A percentile compares a stretch with the other conserved stretches of the same genome.
Conservation (phyloP, 2,797 vertebrate species). For the Sitta carolinensis region DNA sequence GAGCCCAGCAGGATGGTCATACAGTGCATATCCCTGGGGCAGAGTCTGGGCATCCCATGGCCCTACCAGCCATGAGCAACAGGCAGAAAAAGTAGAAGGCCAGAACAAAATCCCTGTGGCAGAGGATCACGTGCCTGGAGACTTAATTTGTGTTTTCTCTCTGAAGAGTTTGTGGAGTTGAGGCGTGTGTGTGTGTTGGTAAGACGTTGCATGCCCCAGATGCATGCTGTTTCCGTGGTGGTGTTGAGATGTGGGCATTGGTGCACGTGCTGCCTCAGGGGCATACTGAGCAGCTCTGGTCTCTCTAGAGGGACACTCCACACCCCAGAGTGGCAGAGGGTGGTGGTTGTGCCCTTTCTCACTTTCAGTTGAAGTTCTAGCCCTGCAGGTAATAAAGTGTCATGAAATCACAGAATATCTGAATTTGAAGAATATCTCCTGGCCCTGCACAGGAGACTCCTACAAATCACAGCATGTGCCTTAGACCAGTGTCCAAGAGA, state of each 20-base stretch:
- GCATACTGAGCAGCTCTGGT: fast-evolving
- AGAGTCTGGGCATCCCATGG: background rate
- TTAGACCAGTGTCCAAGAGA: fast-evolving
- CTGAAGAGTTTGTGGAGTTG: background rate
- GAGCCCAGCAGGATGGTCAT: background rate
- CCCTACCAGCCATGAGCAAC: background rate
- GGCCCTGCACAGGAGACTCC: background rate
- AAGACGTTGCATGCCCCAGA: background rate
- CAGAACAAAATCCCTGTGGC: background rate
- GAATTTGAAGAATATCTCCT: background rate
- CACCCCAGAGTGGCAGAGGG: fast-evolving
- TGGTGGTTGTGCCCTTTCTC: fast-evolving
- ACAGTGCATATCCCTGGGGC: background rate
- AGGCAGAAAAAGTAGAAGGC: background rate
- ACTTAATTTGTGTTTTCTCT: background rate
- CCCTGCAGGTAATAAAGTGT: background rate
- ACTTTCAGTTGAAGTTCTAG: background rate
- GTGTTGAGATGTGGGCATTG: fast-evolving
- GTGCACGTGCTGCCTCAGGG: fast-evolving
- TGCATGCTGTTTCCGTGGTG: fast-evolving
- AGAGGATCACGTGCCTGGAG: background rate
- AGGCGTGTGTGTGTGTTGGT: fast-evolving
- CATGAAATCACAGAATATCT: background rate
- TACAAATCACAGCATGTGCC: fast-evolving
- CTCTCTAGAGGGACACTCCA: fast-evolving